phyloP scores from a whole-genome alignment of 2,113 vertebrate genomes.

The Terrapene triunguis region DNA sequence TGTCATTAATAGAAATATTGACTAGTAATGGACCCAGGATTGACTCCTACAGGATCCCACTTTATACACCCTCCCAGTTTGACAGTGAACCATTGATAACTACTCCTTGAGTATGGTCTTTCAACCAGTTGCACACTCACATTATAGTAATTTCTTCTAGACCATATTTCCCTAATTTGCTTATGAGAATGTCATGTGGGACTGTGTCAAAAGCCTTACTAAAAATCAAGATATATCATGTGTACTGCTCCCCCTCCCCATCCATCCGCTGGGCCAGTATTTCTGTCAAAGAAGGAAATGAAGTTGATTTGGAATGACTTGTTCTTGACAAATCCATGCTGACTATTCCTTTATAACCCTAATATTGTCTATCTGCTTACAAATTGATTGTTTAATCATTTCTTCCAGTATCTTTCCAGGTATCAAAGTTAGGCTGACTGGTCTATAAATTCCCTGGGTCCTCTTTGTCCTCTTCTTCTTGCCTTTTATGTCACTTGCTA shows the following conservation, averaged over 20 bases:
- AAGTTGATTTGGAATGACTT: neutral
- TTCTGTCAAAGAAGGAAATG: neutral
- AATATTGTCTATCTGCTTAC: neutral
- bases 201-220: neutral
- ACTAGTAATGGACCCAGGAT: neutral
- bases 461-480: neutral
- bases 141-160: neutral
- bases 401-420: neutral
- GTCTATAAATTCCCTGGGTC: neutral
- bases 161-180: neutral
- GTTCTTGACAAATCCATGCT: neutral
- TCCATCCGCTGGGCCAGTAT: neutral
- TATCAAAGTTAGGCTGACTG: neutral
- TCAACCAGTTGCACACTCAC: neutral
- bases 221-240: neutral
- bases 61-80: neutral
- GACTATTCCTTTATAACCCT: neutral
- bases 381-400: neutral
- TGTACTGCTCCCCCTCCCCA: neutral
- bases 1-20: neutral
- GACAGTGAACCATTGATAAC: neutral
- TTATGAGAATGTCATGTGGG: neutral
- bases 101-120: neutral
- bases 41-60: neutral
- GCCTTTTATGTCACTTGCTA: neutral